Conservation (phyloP, 2,888 invertebrate species). For the Seira ritae region DNA sequence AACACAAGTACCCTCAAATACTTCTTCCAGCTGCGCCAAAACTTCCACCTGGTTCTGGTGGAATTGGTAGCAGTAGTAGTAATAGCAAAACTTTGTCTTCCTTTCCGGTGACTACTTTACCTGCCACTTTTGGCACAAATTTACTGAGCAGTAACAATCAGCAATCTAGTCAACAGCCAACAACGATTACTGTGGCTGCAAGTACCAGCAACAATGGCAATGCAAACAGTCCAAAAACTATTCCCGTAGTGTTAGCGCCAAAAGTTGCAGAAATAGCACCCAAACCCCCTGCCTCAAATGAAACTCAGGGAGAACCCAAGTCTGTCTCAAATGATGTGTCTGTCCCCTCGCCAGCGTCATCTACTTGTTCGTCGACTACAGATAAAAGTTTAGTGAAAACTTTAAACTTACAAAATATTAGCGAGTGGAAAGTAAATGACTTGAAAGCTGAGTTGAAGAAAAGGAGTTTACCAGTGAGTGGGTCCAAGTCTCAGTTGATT, state of each 20-base stretch:
- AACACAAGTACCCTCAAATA: constrained; percentile 80
- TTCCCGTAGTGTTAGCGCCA: constrained; percentile 45
- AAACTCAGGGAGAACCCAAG: background rate
- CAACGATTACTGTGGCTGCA: constrained; percentile 14
- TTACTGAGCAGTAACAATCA: constrained; percentile 45
- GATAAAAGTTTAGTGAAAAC: constrained; percentile 24
- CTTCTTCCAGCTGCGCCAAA: constrained; percentile 54
- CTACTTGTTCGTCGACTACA: constrained; percentile 36
- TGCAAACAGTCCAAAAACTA: constrained; percentile 44
- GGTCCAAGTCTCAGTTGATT: constrained; percentile 95
- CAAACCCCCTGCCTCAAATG: constrained; percentile 19
- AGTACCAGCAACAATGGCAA: constrained; percentile 39
- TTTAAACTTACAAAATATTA: constrained; percentile 57
- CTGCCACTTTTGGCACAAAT: constrained; percentile 30
- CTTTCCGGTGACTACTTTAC: constrained; percentile 49
- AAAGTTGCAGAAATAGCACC: constrained; percentile 50
- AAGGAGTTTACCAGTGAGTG: constrained; percentile 95
- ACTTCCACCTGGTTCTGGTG: constrained; percentile 1
- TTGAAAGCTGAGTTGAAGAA: constrained; percentile 95
- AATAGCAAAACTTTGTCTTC: constrained; percentile 43
- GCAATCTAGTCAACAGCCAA: constrained; percentile 53
- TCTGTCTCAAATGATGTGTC: background rate
- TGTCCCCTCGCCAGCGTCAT: constrained; percentile 6
- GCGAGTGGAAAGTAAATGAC: constrained; percentile 84
- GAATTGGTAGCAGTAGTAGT: constrained; percentile 9